Base-by-base conservation (phyloP, 1,140 invertebrate genomes). In the Sitophilus oryzae region DNA sequence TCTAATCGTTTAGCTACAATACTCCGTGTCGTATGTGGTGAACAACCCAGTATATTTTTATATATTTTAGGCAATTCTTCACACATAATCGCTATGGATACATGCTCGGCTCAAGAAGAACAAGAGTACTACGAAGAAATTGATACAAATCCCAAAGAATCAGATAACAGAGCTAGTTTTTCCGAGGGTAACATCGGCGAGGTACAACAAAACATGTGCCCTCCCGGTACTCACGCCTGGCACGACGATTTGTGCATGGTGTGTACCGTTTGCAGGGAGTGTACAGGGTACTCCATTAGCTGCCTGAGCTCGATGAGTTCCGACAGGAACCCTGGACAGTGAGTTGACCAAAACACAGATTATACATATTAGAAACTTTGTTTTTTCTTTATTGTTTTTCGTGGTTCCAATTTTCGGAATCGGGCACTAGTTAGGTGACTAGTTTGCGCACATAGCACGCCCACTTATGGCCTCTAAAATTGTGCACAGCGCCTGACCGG, bases 261-360 rank as follows among this genome's bases (percentile, higher is more conserved):
- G 23, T 96, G 93, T 70, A 87, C 87, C 2, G 76, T 91, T 16
- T 97, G 94, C 70, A 77, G 86, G n/a, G 89, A 96, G 70, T 97
- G 93, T 69, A 96, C 93, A 0, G 93, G 93, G 2, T 96, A 93
- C 67, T 89, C 89, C 41, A 83, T 85, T 45, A 84, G 83, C 35
- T 96, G 93, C 71, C 79, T 92, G 20, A 89, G 85, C 50, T 84
- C 85, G 44, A 78, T 84, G 42, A 76, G 84, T 61, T 83, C 89
- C 1, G 86, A 91, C 64, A 76, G 91, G 52, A 82, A 89, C 71
- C 88, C 91, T 51, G 91, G 91, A 72, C 83, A 89, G 89, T 93
- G 73, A 84, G 88, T 85, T n/a, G n/a, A n/a, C n/a, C n/a, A n/a
- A n/a, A n/a, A n/a, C n/a, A n/a, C n/a, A n/a, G n/a, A n/a, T n/a